Conservation (phyloP, 2,113 vertebrate species). For the Percopsis transmontana region DNA sequence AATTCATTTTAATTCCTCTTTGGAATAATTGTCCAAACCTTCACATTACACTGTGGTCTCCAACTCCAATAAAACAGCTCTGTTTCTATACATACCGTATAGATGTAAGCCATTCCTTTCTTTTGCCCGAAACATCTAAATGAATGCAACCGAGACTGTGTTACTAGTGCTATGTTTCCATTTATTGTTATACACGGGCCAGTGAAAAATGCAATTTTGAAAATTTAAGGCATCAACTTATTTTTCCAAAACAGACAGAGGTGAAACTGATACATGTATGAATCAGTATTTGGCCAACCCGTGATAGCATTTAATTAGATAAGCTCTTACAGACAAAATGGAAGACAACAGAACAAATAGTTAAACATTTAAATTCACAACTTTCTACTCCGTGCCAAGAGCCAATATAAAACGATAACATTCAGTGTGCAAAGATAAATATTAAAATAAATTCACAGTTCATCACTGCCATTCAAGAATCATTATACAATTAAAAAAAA, state of each 20-base stretch:
- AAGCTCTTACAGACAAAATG: conserved; percentile 19
- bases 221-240: conserved; percentile 45
- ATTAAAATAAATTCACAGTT: conserved; percentile 12
- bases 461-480: conserved; percentile 6
- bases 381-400: conserved; percentile 12
- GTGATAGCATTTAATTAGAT: conserved; percentile 10
- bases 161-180: background rate
- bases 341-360: background rate
- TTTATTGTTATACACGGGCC: conserved; percentile 44
- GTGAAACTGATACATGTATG: background rate
- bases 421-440: conserved; percentile 38
- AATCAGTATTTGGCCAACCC: background rate
- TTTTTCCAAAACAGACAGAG: conserved; percentile 6
- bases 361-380: conserved; percentile 32
- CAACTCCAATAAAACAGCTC: conserved; percentile 76
- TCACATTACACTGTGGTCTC: conserved; percentile 77
- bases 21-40: conserved; percentile 62
- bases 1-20: conserved; percentile 62
- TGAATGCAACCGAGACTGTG: background rate
- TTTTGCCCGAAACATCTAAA: background rate
- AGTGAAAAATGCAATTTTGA: conserved; percentile 30
- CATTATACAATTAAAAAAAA: background rate
- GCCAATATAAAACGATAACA: background rate
- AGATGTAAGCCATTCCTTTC: conserved; percentile 16
- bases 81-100: conserved; percentile 65